These are phyloP conservation scores for Apocrypta bakeri DNA, from an alignment of 1,140 invertebrate species.

Conservation along the genomic window DNA sequence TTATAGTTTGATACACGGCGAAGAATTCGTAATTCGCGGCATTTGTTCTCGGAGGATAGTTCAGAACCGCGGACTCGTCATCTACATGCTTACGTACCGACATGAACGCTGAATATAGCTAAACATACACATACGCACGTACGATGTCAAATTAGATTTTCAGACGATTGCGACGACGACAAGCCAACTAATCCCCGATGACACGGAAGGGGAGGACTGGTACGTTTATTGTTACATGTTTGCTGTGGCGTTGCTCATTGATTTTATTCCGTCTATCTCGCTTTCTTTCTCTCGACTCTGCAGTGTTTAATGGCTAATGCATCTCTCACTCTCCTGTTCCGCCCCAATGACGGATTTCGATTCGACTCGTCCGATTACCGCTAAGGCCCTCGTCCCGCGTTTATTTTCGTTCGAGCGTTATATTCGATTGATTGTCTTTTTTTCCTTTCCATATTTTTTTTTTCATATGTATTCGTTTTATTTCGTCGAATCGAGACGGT, in stretches of 20 bases:
- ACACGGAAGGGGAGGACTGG: slow-evolving; percentile 17
- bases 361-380: slow-evolving; percentile 1
- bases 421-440: not conserved
- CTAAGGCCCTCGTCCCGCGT: not conserved
- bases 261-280: not conserved
- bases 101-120: not conserved
- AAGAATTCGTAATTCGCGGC: slow-evolving; percentile 68
- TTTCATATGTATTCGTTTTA: not conserved
- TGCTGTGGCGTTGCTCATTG: slow-evolving; percentile 6
- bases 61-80: too few species aligned
- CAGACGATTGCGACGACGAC: slow-evolving; percentile 12
- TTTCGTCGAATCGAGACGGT: not conserved
- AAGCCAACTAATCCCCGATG: slow-evolving; percentile 1
- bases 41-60: slow-evolving; percentile 68
- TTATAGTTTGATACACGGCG: not conserved
- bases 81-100: not conserved
- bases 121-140: not conserved
- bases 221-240: slow-evolving; percentile 35
- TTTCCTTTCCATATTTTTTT: not conserved
- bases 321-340: not conserved
- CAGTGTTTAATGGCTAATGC: slow-evolving; percentile 18
- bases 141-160: slow-evolving; percentile 58
- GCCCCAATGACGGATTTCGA: slow-evolving; percentile 3
- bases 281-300: not conserved
- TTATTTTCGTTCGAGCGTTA: not conserved